phyloP scores from a whole-genome alignment of 1,140 invertebrate genomes.

The Drosophila watanabei region DNA sequence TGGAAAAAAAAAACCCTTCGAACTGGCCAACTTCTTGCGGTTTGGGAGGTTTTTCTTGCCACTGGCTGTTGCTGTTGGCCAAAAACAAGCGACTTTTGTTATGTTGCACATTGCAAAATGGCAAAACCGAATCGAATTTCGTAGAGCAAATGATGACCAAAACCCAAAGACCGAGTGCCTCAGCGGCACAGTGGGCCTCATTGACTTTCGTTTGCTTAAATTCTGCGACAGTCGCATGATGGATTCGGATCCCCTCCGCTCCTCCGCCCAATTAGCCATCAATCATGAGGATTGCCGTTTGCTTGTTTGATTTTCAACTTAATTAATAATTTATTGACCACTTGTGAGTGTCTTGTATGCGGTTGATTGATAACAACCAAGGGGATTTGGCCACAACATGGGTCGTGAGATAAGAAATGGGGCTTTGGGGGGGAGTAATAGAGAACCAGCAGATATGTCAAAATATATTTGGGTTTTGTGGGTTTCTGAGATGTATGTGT shows the following conservation, averaged over 20 bases:
- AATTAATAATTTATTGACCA: conserved; percentile 56
- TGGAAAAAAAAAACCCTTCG: conserved; percentile 58
- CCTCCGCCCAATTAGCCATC: conserved; percentile 14
- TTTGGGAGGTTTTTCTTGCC: conserved; percentile 50
- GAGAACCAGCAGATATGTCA: neutral
- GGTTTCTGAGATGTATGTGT: neutral
- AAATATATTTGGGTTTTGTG: neutral
- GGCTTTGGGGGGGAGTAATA: neutral
- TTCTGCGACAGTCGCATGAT: conserved; percentile 20
- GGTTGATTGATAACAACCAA: conserved; percentile 38
- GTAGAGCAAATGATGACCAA: conserved; percentile 8
- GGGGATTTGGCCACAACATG: conserved; percentile 23
- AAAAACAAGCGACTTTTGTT: conserved; percentile 62
- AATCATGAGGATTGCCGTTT: conserved; percentile 38
- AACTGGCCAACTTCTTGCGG: conserved; percentile 77
- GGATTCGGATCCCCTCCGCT: conserved; percentile 4
- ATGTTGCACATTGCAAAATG: conserved; percentile 49
- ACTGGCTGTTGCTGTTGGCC: conserved; percentile 32
- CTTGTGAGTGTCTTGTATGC: conserved; percentile 44
- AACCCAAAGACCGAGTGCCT: conserved; percentile 5
- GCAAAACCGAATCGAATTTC: conserved; percentile 33
- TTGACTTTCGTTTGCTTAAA: conserved; percentile 13
- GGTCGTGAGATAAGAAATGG: neutral
- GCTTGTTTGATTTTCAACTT: conserved; percentile 47
- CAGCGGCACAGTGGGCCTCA: conserved; percentile 26